Conservation (phyloP, 1,140 invertebrate species). For the Bombus superbus region DNA sequence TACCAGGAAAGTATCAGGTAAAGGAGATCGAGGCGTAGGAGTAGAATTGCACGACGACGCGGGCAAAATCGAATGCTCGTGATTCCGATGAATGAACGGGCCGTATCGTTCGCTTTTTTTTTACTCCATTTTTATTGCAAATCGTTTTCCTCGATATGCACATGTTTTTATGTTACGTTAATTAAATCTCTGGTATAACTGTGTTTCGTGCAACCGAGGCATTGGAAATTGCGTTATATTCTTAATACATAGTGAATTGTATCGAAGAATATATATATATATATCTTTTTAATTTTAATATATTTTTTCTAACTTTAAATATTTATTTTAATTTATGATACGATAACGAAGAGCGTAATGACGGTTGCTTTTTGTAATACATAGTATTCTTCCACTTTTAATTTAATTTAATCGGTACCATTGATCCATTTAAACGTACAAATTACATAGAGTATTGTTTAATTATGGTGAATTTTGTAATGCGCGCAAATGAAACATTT, state of each 20-base stretch:
- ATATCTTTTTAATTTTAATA: not conserved
- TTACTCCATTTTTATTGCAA: not conserved
- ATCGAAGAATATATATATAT: not conserved
- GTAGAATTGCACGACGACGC: constrained; percentile 66
- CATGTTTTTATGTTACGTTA: not conserved
- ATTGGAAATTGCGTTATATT: not conserved
- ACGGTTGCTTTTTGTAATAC: not conserved
- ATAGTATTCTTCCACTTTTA: not conserved
- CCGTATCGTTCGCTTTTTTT: not conserved
- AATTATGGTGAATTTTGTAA: not conserved
- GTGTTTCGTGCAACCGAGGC: not conserved
- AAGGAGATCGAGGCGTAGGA: constrained; percentile 79
- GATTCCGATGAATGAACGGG: not conserved
- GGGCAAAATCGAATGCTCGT: constrained; percentile 43
- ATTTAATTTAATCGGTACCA: not conserved
- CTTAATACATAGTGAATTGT: not conserved
- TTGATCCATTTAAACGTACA: not conserved
- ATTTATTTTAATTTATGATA: not conserved
- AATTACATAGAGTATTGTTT: not conserved
- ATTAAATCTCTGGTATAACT: not conserved
- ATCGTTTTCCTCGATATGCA: not conserved
- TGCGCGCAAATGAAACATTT: not conserved
- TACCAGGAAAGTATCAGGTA: constrained; percentile 74
- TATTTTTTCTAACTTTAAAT: too few relatives aligned
- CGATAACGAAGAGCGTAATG: not conserved